A percentile compares a stretch with the other conserved stretches of the same genome.
Conservation (phyloP, 2,888 invertebrate species). For the Dynastes maya region DNA sequence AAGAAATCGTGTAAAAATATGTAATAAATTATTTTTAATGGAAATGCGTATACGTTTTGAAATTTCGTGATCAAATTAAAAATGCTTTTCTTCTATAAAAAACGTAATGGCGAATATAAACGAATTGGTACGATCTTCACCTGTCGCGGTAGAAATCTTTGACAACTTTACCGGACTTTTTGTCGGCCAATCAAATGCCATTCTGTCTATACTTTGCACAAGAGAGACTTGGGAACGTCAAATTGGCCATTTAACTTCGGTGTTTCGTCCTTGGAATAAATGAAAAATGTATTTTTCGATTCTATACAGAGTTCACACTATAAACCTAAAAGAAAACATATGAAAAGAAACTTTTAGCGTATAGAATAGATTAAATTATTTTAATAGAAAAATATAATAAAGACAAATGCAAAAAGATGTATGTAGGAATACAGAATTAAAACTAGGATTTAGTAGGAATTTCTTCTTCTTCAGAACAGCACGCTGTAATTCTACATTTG, state of each 20-base stretch:
- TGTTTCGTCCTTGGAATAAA: constrained; percentile 46
- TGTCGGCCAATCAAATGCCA: constrained; percentile 70
- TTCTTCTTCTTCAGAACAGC: no score
- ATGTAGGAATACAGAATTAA: neutral
- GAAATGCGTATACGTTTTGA: neutral
- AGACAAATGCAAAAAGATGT: no score
- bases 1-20: no score
- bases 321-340: no score
- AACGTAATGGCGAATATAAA: neutral
- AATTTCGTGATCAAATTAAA: constrained; percentile 4
- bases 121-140: constrained; percentile 49
- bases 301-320: no score
- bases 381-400: no score
- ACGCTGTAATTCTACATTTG: no score
- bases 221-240: constrained; percentile 57
- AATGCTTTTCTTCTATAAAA: neutral
- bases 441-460: neutral
- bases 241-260: constrained; percentile 51
- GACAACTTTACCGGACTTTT: constrained; percentile 70
- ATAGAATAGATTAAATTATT: no score
- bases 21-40: neutral
- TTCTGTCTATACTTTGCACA: constrained; percentile 69
- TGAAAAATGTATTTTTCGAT: constrained; percentile 28
- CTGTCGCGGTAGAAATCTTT: constrained; percentile 60
- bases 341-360: no score